phyloP scores from a whole-genome alignment of 2,888 invertebrate species.

The Drosophila koepferae region DNA sequence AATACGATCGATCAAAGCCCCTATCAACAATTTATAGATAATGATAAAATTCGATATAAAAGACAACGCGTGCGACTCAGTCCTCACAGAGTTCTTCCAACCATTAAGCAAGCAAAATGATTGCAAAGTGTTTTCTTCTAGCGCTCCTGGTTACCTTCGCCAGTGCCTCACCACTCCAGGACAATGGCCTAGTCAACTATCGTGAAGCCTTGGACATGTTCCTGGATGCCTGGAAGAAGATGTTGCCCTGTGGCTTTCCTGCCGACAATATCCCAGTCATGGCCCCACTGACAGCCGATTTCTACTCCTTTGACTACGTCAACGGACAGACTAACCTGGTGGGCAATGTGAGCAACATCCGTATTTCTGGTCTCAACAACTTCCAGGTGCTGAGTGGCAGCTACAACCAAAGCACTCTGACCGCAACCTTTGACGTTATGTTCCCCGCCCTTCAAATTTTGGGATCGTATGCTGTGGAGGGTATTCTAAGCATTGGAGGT shows the following conservation, averaged over 20 bases:
- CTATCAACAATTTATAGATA: neutral
- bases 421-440: conserved; percentile 62
- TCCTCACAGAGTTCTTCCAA: conserved; percentile 9
- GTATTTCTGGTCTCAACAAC: conserved; percentile 63
- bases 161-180: neutral
- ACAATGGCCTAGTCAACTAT: conserved; percentile 35
- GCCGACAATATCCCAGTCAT: conserved; percentile 60
- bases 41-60: conserved; percentile 6
- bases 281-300: conserved; percentile 56
- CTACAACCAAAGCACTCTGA: conserved; percentile 53
- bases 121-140: conserved; percentile 41
- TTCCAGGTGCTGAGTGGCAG: conserved; percentile 54
- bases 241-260: conserved; percentile 76
- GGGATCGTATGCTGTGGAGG: conserved; percentile 57
- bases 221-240: conserved; percentile 52
- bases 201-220: conserved; percentile 55
- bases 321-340: conserved; percentile 41
- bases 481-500: conserved; percentile 49
- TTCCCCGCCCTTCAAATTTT: conserved; percentile 62
- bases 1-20: conserved; percentile 4
- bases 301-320: conserved; percentile 20
- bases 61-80: neutral
- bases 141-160: too few relatives aligned
- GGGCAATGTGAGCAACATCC: conserved; percentile 71
- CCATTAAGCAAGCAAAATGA: conserved; percentile 40